Base-by-base conservation (phyloP, 2,113 vertebrate genomes). In the Cheilinus undulatus region DNA sequence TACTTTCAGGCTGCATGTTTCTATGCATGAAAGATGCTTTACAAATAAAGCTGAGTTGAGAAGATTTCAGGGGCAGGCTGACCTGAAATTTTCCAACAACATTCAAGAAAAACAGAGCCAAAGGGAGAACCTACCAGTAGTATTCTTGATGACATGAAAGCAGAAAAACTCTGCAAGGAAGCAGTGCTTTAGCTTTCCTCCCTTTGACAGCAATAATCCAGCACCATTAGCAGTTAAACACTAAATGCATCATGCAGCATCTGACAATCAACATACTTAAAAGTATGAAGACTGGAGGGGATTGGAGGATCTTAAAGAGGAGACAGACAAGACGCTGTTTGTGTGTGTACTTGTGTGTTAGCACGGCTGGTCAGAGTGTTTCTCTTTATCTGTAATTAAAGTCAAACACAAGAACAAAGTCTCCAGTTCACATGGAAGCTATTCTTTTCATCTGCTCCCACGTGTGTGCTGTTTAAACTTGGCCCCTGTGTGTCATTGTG, bases 371-470 rank as follows among this genome's bases (percentile, higher is more conserved):
- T 63, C 73, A 43, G 83, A 74, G 70, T 69, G 78, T 69, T 78
- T 86, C 67, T 86, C 83, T 86, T 89, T 82, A 88, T 89, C 82
- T 76, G 46, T 82, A 86, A 92, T 92, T 86, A 82, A 76, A 85
- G 85, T 86, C 71, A 83, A 82, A 86, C 51, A 78, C 42, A 5
- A 49, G 56, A 81, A 58, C 48, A 70, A 78, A 77, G 75, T 85
- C 87, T 86, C 87, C 70, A 76, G 59, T 32, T 57, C 81, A 83
- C 67, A 82, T 88, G 85, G 87, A 82, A 86, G 79, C 73, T 26
- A 73, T 83, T 91, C 72, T 56, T 20, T 46, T 53, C 74, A 73
- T 68, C n/a, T n/a, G 34, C 14, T 80, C 46, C 52, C 59, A 8
- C 28, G 7, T 45, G 26, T 43, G 38, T 28, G 57, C 46, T 54